Percentiles rank a stretch among this genome's conserved stretches.
Evolutionary conservation across 2,113 vertebrate genomes (phyloP).

Genomic region (Phodopus roborovskii): DNA sequence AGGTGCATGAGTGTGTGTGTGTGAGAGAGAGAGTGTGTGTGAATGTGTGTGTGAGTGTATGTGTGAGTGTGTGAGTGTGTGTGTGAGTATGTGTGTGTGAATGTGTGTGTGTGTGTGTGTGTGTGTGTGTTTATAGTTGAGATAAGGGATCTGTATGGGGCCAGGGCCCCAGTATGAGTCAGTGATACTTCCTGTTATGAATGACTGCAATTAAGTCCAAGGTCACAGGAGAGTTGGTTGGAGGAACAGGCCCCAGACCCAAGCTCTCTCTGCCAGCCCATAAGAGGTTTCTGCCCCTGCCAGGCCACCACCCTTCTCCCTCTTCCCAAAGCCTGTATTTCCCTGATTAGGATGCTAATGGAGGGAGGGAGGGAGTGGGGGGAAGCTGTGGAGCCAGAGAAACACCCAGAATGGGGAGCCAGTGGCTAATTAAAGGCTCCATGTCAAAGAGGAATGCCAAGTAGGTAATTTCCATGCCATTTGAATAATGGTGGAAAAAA

Average conservation of each 20-base stretch:
- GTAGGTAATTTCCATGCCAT: conserved; percentile 80
- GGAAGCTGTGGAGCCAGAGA: conserved; percentile 49
- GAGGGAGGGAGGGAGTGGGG: conserved; percentile 21
- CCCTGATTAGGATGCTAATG: conserved; percentile 68
- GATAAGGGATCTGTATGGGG: neutral
- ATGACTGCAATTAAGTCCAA: neutral
- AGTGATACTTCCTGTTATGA: neutral
- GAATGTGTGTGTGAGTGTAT: neutral
- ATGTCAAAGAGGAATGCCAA: conserved; percentile 82
- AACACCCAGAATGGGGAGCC: conserved; percentile 58
- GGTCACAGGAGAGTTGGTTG: neutral
- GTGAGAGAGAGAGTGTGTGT: neutral
- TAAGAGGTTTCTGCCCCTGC: neutral
- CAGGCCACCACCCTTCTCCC: neutral
- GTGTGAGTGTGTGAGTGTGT: neutral
- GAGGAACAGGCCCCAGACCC: neutral
- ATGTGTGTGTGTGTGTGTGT: neutral
- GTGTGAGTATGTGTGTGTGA: neutral
- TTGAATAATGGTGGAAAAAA: conserved; percentile 81
- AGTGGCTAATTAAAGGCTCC: conserved; percentile 80
- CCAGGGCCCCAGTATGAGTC: neutral
- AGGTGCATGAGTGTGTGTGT: neutral
- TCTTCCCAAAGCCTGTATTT: conserved; percentile 50
- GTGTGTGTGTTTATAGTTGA: neutral
- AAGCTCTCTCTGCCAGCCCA: neutral